A percentile compares a stretch with the other conserved stretches of the same genome.
phyloP scores from a whole-genome alignment of 1,140 invertebrate species.

The Caenorhabditis brenneri region DNA sequence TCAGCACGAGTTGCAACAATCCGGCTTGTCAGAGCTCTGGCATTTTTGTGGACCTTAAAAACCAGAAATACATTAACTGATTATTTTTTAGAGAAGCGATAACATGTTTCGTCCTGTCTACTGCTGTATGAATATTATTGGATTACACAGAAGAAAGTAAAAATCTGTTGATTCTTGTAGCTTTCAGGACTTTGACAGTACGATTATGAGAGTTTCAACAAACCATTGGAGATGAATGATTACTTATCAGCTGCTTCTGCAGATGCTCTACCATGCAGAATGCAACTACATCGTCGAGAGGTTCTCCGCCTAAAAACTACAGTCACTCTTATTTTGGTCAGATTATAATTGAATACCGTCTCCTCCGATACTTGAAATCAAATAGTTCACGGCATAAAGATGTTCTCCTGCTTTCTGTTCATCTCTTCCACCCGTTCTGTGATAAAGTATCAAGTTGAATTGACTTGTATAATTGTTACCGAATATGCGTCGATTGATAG shows the following conservation, averaged over 20 bases:
- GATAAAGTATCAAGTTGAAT: not conserved
- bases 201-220: too few species aligned
- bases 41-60: constrained; percentile 44
- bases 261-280: constrained; percentile 18
- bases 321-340: not conserved
- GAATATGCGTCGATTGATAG: not conserved
- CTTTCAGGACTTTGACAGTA: too few species aligned
- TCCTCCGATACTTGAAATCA: not conserved
- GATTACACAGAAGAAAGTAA: too few species aligned
- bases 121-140: too few species aligned
- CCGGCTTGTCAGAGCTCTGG: constrained; percentile 2
- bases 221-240: not conserved
- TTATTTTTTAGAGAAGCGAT: not conserved
- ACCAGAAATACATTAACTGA: too few species aligned
- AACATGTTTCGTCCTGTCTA: too few species aligned
- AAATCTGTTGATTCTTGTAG: too few species aligned
- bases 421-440: not conserved
- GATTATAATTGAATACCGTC: not conserved
- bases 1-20: constrained; percentile 6
- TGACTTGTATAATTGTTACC: not conserved
- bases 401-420: constrained; percentile 24
- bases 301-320: not conserved
- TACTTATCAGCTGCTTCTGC: constrained; percentile 10
- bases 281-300: not conserved
- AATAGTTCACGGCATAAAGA: constrained; percentile 16